Base-by-base conservation (phyloP, 2,888 invertebrate genomes). In the Xestia c-nigrum region DNA sequence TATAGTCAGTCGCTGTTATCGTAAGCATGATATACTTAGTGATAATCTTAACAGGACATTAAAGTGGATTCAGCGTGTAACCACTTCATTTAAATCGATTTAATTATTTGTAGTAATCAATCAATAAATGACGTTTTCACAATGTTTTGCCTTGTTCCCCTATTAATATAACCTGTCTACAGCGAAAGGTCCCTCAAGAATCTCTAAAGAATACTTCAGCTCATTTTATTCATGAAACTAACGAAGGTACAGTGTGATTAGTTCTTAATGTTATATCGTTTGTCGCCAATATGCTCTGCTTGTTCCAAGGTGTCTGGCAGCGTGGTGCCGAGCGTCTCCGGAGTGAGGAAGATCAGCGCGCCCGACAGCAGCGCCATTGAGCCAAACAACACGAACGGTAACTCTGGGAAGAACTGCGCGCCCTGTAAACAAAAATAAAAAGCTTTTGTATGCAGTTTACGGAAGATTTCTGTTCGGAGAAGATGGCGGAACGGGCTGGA, bases 271-370 rank as follows among this genome's bases (percentile, higher is more conserved):
- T 55, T 47, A 4, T 40, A 31, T 19, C 9, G 46, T 14, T 67
- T 77, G 12, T 77, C 24, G 14, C 67, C 78, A 19, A 87, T 55
- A 59, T n/a, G 46, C 61, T 76, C 76, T 19, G 76, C 76, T n/a
- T 76, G 69, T 10, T 76, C 46, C 24, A 77, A 77, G 64, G 63
- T 75, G 24, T 64, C 46, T 10, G 75, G 75, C 1, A 75, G 76
- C 9, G 40, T 14, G 68, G 67, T 66, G 47, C 79, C 76, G 14
- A 79, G 57, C 14, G 76, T 79, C 69, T 76, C 79, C 14, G 76
- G 79, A 1, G 79, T 57, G 6, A 79, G 19, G 40, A 68, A 68
- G 55, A 76, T 79, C 40, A 68, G 69, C 3, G 14, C 40, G 1
- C 76, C 76, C 6, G 76, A 79, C 19, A 76, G 6, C 40, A 76